Evolutionary conservation across 2,113 vertebrate species (phyloP), one percentile per base, ranked within the genome.

Genomic region (Cyrtonyx montezumae): DNA sequence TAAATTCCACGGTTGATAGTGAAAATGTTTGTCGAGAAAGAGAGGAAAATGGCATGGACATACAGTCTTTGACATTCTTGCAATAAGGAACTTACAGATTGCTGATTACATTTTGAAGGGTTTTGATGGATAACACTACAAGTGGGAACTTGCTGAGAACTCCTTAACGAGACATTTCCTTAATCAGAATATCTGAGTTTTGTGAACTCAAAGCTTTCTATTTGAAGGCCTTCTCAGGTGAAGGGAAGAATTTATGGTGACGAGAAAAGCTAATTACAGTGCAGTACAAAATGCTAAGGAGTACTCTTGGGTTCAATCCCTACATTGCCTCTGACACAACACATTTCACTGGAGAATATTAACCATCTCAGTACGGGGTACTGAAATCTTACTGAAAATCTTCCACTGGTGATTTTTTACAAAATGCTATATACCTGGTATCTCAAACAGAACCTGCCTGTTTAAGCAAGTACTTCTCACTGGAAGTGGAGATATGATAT

Each of bases 151-250:
- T n/a, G 2, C 9, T 88, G 25, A 34, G 61, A 90, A 80, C 32
- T 91, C 69, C 65, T 49, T 83, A 88, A 93, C 65, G 68, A 83
- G 49, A 79, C 8, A 48, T 81, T 92, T 89, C 63, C 76, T 88
- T 85, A 91, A 87, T 80, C 79, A 78, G 61, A 91, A 59, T 42
- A 66, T 30, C 42, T 59, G 71, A 74, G 65, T 49, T 91, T 6
- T 30, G 46, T 74, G 79, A 49, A 83, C 34, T 45, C 58, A 78
- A 85, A 85, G 21, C 9, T 11, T 83, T 85, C 34, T 34, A 43
- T 55, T 48, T 77, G 49, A 32, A 87, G 0, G 4, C 28, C 32
- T 87, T 85, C 59, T 67, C 19, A 66, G 59, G 55, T 83, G 56
- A 91, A 87, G 13, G 46, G 53, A 34, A 63, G 56, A 42, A 75